These are phyloP conservation scores for Julus scandinavius DNA, from an alignment of 2,888 invertebrate species.

Conservation along the genomic window DNA sequence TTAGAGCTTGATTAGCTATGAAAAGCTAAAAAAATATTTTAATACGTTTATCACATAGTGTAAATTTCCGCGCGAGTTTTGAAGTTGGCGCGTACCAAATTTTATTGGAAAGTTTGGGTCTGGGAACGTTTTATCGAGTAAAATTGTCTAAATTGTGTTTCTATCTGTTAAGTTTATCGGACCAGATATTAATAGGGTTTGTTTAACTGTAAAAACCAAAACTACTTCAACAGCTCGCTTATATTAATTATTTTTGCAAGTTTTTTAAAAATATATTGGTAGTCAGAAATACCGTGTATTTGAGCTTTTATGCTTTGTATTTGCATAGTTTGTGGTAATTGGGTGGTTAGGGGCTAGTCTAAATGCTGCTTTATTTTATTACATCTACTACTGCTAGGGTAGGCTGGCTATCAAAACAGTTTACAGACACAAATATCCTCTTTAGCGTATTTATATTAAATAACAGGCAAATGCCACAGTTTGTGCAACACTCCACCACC, in stretches of 20 bases:
- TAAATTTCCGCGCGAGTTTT: background rate
- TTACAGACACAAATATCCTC: slow-evolving; percentile 22
- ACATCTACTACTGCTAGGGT: background rate
- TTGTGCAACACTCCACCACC: slow-evolving; percentile 42
- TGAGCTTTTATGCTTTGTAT: background rate
- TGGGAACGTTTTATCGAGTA: background rate
- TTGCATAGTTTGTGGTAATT: background rate
- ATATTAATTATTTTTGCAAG: background rate
- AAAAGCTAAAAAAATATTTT: background rate
- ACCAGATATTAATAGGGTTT: background rate
- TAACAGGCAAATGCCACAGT: background rate
- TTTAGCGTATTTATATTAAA: slow-evolving; percentile 39
- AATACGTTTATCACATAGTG: background rate
- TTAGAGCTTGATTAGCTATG: background rate
- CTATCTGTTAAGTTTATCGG: background rate
- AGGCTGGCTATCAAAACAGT: slow-evolving; percentile 8
- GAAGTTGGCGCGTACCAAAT: background rate
- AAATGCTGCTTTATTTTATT: slow-evolving; percentile 7
- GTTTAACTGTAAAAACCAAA: background rate
- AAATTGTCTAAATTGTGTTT: background rate
- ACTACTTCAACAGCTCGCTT: background rate
- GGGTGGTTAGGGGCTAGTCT: background rate
- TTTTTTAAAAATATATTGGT: background rate
- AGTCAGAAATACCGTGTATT: background rate
- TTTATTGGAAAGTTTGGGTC: too few relatives aligned